Evolutionary conservation across 2,888 invertebrate species (phyloP).

Genomic region (Volucella zonaria): DNA sequence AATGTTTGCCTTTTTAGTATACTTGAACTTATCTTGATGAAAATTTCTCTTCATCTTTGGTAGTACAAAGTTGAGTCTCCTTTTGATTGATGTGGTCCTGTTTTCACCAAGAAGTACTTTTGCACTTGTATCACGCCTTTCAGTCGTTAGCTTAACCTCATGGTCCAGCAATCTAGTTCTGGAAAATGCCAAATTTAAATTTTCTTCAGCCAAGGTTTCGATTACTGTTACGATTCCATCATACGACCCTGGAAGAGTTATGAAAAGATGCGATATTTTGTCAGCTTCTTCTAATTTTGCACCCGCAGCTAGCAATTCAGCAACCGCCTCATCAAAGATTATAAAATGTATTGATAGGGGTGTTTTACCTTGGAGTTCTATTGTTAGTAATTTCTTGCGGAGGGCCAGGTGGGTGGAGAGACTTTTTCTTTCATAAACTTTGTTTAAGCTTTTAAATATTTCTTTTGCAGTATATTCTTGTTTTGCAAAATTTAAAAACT

Average conservation of each 20-base stretch:
- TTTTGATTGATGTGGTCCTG: neutral
- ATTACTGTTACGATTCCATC: conserved; percentile 79
- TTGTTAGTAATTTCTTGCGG: neutral
- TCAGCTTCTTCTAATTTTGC: conserved; percentile 45
- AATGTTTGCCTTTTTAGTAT: neutral
- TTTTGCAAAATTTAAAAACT: conserved; percentile 56
- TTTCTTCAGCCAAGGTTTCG: conserved; percentile 78
- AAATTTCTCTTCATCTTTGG: neutral
- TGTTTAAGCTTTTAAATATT: conserved; percentile 42
- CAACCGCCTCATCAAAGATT: no score
- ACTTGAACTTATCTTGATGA: conserved; percentile 1
- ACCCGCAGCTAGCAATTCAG: conserved; percentile 8
- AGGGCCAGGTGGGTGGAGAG: conserved; percentile 45
- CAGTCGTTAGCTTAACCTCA: conserved; percentile 50
- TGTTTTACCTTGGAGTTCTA: neutral
- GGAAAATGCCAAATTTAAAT: conserved; percentile 78
- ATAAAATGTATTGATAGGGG: neutral
- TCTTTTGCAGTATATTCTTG: neutral
- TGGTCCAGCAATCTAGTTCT: conserved; percentile 76
- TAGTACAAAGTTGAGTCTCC: neutral
- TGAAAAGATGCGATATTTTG: conserved; percentile 71
- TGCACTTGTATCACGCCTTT: conserved; percentile 73
- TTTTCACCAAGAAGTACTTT: conserved; percentile 75
- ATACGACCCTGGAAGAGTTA: conserved; percentile 78
- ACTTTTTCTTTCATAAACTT: conserved; percentile 53